phyloP scores from a whole-genome alignment of 2,797 vertebrate genomes.

The Bucorvus abyssinicus region DNA sequence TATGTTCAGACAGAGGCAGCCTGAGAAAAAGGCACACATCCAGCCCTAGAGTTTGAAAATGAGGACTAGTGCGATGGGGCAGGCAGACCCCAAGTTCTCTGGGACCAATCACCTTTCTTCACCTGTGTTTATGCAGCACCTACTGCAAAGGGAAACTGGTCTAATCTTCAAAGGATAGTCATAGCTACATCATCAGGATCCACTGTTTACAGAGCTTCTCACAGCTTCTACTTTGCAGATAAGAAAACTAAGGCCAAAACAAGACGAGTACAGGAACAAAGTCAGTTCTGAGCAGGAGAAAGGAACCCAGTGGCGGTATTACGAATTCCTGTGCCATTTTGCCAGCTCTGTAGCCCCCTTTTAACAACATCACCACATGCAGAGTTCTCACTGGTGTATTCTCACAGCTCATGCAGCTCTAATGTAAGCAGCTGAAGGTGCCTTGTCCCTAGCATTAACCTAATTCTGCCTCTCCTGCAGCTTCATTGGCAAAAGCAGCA shows the following conservation, averaged over 20 bases:
- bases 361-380: neutral
- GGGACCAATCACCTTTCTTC: neutral
- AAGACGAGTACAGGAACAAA: neutral
- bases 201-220: neutral
- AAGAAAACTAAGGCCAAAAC: neutral
- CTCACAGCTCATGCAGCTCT: neutral
- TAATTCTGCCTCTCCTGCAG: neutral
- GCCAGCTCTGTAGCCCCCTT: neutral
- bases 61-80: neutral
- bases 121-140: neutral
- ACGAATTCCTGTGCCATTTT: neutral
- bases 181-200: neutral
- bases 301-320: neutral
- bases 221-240: neutral
- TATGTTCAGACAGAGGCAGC: neutral
- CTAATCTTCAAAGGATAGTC: neutral
- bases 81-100: neutral
- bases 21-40: neutral
- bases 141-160: neutral
- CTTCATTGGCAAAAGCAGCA: neutral
- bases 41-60: neutral
- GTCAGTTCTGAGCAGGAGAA: neutral
- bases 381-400: neutral
- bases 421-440: neutral
- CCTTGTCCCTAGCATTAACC: neutral